These are phyloP conservation scores for Hirundo rustica DNA, from an alignment of 2,797 vertebrate genomes.

Conservation along the genomic window DNA sequence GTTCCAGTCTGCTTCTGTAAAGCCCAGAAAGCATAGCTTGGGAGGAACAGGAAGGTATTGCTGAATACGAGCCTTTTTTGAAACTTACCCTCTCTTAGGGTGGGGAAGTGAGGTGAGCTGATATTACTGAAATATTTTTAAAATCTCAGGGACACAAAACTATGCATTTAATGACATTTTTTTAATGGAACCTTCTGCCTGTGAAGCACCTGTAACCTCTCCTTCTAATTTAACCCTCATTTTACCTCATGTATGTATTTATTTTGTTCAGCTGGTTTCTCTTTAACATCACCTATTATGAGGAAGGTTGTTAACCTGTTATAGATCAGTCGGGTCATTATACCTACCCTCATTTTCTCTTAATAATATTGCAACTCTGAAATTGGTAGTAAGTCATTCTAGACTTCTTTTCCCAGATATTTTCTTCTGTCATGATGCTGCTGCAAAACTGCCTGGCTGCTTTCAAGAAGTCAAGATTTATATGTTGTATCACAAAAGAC, in stretches of 20 bases:
- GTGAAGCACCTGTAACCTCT: neutral
- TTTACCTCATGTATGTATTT: neutral
- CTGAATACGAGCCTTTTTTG: neutral
- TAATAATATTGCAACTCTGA: neutral
- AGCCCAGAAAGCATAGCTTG: neutral
- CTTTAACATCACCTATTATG: neutral
- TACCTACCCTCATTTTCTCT: neutral
- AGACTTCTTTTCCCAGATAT: neutral
- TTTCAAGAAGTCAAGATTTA: neutral
- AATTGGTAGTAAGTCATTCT: neutral
- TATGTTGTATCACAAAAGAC: neutral
- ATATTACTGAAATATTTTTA: neutral
- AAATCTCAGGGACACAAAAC: neutral
- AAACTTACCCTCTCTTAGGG: neutral
- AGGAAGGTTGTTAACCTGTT: neutral
- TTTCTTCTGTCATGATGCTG: neutral
- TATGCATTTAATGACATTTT: neutral
- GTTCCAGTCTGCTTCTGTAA: neutral
- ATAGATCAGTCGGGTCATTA: neutral
- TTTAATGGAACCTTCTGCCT: neutral
- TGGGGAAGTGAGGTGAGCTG: neutral
- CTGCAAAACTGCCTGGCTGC: neutral
- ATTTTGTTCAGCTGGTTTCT: neutral
- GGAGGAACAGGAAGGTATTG: neutral
- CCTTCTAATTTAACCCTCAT: neutral